Percentiles rank a stretch among this genome's conserved stretches.
These are phyloP conservation scores for Tetragonula clypearis DNA, from an alignment of 1,140 invertebrate genomes.

Conservation along the genomic window DNA sequence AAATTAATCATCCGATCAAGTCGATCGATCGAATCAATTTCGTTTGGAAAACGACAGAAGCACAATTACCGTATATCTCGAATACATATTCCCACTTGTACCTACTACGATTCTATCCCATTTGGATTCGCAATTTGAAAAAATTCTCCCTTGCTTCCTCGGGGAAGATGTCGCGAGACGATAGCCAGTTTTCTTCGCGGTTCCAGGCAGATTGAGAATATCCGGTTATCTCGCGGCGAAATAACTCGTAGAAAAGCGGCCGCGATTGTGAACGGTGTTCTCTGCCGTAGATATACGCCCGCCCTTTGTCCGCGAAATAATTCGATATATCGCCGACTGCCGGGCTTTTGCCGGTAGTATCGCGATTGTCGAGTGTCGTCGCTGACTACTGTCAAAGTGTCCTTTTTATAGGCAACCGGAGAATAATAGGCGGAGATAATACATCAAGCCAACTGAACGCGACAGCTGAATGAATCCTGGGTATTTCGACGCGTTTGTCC, in stretches of 20 bases:
- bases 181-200: not conserved
- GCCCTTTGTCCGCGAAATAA: constrained; percentile 35
- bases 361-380: constrained; percentile 31
- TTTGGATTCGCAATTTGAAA: not conserved
- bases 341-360: constrained; percentile 13
- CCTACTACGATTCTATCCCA: too few relatives aligned
- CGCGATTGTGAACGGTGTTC: not conserved
- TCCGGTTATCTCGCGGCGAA: not conserved
- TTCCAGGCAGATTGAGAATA: not conserved
- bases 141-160: not conserved
- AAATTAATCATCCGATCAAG: too few relatives aligned
- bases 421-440: constrained; percentile 73
- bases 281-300: not conserved
- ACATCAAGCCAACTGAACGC: constrained; percentile 66
- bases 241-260: not conserved
- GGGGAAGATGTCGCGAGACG: not conserved
- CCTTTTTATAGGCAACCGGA: constrained; percentile 22
- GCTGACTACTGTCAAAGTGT: constrained; percentile 17
- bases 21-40: too few relatives aligned
- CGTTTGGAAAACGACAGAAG: too few relatives aligned
- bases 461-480: constrained; percentile 67
- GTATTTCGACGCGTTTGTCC: not conserved
- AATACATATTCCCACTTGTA: too few relatives aligned
- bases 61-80: too few relatives aligned
- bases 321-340: constrained; percentile 33